Evolutionary conservation across 2,797 vertebrate species (phyloP), one percentile per base, ranked within the genome.

Genomic region (Silurus aristotelis): DNA sequence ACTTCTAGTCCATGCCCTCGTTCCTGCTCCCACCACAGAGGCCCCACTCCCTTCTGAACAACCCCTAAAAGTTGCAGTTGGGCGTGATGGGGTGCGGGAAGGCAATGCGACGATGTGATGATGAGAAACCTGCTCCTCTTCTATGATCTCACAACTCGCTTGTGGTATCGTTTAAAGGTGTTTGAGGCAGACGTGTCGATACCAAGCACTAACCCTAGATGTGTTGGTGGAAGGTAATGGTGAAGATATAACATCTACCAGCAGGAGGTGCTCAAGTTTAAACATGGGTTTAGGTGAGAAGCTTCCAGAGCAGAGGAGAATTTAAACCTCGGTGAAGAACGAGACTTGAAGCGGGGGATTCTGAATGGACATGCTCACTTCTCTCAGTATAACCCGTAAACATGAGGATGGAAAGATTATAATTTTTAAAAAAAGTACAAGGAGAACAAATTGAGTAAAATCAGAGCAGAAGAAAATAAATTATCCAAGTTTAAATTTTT

Each of bases 381-480:
- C 48, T 55, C n/a, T 52, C 4, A 0, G 10, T 58, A 31, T 38
- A 56, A 27, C 17, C 68, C 17, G 2, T 8, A 52, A 55, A 27
- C 46, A 38, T 20, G 12, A 73, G 71, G 8, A 19, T 56, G 8
- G 17, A 38, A 20, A 76, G 52, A 76, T 38, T 1, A 12, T 76
- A 31, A 56, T 72, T 63, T n/a, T n/a, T n/a, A 12, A 46, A 25
- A 58, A 15, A 61, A 48, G 20, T 13, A 31, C 48, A 52, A 52
- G 1, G 55, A 64, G 10, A 38, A 46, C 12, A 82, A 64, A 48
- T 22, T 31, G 0, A 20, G 13, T 71, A 70, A 71, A 83, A 56
- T 68, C 79, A 87, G 82, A 81, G 25, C 55, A 76, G 27, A 79
- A 58, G 38, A 66, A 55, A 78, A 82, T 77, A 85, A 85, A 10